phyloP scores from a whole-genome alignment of 2,888 invertebrate species.

The Alviniconcha strummeri region DNA sequence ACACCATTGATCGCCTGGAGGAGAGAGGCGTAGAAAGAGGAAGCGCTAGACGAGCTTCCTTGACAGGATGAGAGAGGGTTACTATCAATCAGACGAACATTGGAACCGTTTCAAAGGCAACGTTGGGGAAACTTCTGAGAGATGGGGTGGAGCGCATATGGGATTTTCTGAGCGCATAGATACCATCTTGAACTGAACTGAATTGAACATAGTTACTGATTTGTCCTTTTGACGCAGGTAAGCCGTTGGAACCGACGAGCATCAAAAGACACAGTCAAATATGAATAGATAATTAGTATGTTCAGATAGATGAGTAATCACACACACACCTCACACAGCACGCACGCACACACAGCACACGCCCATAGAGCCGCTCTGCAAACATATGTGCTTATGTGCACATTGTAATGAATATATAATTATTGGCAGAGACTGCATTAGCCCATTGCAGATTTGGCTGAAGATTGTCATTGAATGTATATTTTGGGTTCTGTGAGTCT shows the following conservation, averaged over 20 bases:
- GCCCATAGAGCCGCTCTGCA: background rate
- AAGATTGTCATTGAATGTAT: background rate
- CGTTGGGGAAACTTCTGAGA: too few relatives aligned
- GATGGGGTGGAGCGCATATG: too few relatives aligned
- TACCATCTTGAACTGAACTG: background rate
- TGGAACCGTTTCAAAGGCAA: too few relatives aligned
- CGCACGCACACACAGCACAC: background rate
- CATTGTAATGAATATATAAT: background rate
- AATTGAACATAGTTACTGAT: too few relatives aligned
- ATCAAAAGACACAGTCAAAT: background rate
- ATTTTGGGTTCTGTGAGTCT: background rate
- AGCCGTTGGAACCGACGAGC: background rate
- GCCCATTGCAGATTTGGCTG: background rate
- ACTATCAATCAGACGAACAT: too few relatives aligned
- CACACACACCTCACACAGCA: background rate
- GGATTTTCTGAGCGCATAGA: background rate
- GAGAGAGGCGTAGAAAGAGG: too few relatives aligned
- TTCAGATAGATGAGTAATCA: background rate
- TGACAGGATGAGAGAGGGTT: too few relatives aligned
- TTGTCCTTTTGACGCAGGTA: too few relatives aligned
- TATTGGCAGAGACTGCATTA: background rate
- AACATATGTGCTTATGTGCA: background rate
- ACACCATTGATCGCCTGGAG: too few relatives aligned
- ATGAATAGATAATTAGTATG: background rate
- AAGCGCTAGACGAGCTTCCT: too few relatives aligned